phyloP scores from a whole-genome alignment of 2,888 invertebrate genomes.

The Brachyptera putata region DNA sequence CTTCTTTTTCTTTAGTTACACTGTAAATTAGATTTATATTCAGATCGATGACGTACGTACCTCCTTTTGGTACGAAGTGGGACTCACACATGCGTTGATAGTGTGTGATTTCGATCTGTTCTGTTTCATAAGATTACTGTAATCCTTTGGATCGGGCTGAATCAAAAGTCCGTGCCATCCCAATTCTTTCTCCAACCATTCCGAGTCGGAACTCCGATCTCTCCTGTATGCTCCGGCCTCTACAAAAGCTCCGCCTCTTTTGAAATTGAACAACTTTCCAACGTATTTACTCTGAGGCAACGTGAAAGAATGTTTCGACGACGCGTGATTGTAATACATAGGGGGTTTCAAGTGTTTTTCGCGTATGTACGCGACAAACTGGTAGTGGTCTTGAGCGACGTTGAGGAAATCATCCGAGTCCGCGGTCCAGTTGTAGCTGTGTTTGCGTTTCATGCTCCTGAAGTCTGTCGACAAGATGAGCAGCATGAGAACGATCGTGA shows the following conservation, averaged over 20 bases:
- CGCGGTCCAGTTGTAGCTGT: constrained; percentile 73
- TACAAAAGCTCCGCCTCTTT: constrained; percentile 67
- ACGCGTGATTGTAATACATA: constrained; percentile 40
- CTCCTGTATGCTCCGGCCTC: constrained; percentile 61
- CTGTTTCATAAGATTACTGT: constrained; percentile 59
- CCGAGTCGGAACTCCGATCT: constrained; percentile 59
- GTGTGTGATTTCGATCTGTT: constrained; percentile 55
- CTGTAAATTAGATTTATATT: no score
- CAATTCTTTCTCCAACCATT: constrained; percentile 65
- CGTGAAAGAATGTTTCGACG: constrained; percentile 31
- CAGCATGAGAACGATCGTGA: constrained; percentile 74
- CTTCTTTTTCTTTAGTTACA: no score
- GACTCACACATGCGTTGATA: constrained; percentile 75
- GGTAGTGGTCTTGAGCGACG: constrained; percentile 70
- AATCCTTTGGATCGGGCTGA: constrained; percentile 74
- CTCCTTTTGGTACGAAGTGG: constrained; percentile 71
- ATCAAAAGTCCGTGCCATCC: constrained; percentile 72
- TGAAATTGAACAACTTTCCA: constrained; percentile 45
- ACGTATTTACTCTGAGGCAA: constrained; percentile 50
- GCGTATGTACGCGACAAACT: constrained; percentile 68
- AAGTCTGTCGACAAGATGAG: constrained; percentile 77
- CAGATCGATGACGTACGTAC: constrained; percentile 49
- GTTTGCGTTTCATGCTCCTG: constrained; percentile 54
- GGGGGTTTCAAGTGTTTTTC: constrained; percentile 46
- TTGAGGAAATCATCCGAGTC: constrained; percentile 72